Conservation (phyloP, 1,140 invertebrate genomes). For the Sweltsa coloradensis region DNA sequence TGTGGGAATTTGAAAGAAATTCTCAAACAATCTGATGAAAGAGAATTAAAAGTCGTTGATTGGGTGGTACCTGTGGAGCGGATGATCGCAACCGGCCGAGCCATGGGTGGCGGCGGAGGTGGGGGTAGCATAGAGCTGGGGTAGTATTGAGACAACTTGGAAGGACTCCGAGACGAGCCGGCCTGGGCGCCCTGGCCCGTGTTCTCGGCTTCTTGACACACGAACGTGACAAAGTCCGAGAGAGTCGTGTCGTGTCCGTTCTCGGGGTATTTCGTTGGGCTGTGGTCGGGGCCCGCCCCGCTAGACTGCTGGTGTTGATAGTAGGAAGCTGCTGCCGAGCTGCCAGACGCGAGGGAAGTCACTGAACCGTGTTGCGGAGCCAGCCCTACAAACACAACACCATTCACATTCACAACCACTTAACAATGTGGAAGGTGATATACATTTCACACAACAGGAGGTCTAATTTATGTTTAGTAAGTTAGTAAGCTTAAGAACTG, state of each 20-base stretch:
- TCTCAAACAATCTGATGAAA: too few species aligned
- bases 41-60: too few species aligned
- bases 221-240: slow-evolving; percentile 91
- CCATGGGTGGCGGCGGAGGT: slow-evolving; percentile 92
- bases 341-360: slow-evolving; percentile 40
- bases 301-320: slow-evolving; percentile 41
- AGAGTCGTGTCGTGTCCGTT: slow-evolving; percentile 79
- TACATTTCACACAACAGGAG: too few species aligned
- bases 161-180: slow-evolving; percentile 40
- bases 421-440: too few species aligned
- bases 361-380: slow-evolving; percentile 46
- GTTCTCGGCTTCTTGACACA: slow-evolving; percentile 84
- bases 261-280: slow-evolving; percentile 64
- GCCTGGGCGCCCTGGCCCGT: slow-evolving; percentile 63
- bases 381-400: slow-evolving; percentile 40
- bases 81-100: slow-evolving; percentile 88
- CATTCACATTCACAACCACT: too few species aligned
- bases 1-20: too few species aligned
- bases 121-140: slow-evolving; percentile 82
- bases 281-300: slow-evolving; percentile 31
- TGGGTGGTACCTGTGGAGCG: slow-evolving; percentile 71
- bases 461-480: too few species aligned
- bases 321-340: slow-evolving; percentile 27
- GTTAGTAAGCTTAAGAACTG: too few species aligned
- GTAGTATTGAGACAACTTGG: slow-evolving; percentile 72